Base-by-base conservation (phyloP, 2,113 vertebrate genomes). In the Equus przewalskii region DNA sequence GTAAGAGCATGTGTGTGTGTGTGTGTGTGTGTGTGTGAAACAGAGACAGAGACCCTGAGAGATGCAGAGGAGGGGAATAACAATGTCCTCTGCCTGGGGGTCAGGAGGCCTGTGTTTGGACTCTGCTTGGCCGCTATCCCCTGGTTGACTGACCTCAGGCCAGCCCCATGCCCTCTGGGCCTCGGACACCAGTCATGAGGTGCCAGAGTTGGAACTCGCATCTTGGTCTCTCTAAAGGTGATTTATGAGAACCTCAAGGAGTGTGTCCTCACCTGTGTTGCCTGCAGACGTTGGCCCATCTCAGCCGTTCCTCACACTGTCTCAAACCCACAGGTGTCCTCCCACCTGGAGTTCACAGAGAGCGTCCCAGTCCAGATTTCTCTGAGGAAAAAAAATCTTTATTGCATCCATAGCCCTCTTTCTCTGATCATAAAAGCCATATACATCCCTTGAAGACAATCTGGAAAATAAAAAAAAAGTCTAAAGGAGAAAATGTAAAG, bases 401-500 rank as follows among this genome's bases (percentile, higher is more conserved):
- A 8, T 16, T 80, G 62, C 30, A 5, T 67, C 10, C 22, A 1
- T 30, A 81, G 54, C 58, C n/a, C 26, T 94, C 28, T 85, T 93
- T 67, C 22, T 72, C 46, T 70, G n/a, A 62, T 81, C 60, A 22
- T 28, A 64, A 95, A 91, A 94, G 51, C 51, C 51, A 33, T 15
- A 44, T 44, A n/a, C 5, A 33, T 54, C 54, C 10, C 44, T 84
- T 56, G 49, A 97, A 93, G 91, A n/a, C 30, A 75, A 87, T 94
- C 85, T 85, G 64, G 62, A 87, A 84, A 89, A 60, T 86, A 22
- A 46, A 79, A 69, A 89, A 79, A 44, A 64, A 33, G 60, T 64
- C 64, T 51, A 44, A 79, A 90, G 72, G 75, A 92, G 65, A 64
- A 91, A 93, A 91, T 44, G 78, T 73, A 82, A 94, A 91, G 85